phyloP scores from a whole-genome alignment of 2,888 invertebrate species.

The Tenthredo notha region DNA sequence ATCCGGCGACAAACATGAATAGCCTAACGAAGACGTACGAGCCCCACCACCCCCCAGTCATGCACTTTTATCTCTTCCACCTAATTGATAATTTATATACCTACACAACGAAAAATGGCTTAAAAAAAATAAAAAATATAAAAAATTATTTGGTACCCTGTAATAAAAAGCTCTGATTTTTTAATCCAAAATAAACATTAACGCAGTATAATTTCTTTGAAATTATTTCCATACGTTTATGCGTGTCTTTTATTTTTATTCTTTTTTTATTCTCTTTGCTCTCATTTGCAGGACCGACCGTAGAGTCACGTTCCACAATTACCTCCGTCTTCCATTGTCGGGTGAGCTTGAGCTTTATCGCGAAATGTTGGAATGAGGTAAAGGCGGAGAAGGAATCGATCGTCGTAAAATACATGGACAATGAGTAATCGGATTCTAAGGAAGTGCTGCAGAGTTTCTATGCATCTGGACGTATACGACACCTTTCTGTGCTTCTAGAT shows the following conservation, averaged over 20 bases:
- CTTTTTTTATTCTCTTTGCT: too few species aligned
- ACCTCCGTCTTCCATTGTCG: constrained; percentile 3
- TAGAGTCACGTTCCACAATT: not conserved
- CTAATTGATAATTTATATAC: constrained; percentile 70
- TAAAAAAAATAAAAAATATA: not conserved
- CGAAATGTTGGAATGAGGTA: not conserved
- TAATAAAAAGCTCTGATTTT: not conserved
- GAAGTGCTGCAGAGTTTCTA: not conserved
- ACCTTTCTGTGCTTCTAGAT: constrained; percentile 10
- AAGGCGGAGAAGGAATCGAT: not conserved
- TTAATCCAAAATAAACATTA: not conserved
- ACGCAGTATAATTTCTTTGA: not conserved
- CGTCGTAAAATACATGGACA: constrained; percentile 10
- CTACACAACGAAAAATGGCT: constrained; percentile 5
- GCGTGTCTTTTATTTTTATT: not conserved
- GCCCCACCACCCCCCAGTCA: not conserved
- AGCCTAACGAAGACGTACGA: constrained; percentile 42
- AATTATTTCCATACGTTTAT: not conserved
- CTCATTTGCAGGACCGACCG: not conserved
- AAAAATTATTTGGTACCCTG: not conserved
- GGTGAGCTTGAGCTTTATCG: not conserved
- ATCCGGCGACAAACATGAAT: constrained; percentile 36
- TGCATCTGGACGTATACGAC: not conserved
- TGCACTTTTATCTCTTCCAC: constrained; percentile 71
- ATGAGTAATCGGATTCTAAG: constrained; percentile 34